Conservation (phyloP, 2,113 vertebrate species). For the Cyphomyrus plagiostoma region DNA sequence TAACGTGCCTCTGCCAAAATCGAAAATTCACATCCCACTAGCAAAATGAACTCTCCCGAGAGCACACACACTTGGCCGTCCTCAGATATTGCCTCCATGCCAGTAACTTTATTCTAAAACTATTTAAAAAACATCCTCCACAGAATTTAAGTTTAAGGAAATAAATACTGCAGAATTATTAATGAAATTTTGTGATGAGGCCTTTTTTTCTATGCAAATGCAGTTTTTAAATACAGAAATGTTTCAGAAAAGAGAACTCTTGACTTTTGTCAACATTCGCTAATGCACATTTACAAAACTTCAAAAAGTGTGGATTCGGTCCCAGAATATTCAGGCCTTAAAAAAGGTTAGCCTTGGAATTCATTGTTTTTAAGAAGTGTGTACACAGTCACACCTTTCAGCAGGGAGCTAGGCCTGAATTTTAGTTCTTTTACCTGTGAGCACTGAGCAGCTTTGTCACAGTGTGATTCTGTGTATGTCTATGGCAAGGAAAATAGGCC, state of each 20-base stretch:
- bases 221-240: background rate
- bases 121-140: slow-evolving; percentile 24
- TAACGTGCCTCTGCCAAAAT: slow-evolving; percentile 74
- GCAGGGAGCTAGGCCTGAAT: background rate
- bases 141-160: background rate
- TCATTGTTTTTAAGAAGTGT: background rate
- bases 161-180: background rate
- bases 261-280: background rate
- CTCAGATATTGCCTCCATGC: slow-evolving; percentile 69
- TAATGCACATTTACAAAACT: background rate
- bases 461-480: background rate
- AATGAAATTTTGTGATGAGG: background rate
- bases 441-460: background rate
- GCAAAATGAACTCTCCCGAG: slow-evolving; percentile 84
- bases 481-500: background rate
- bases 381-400: background rate
- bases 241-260: background rate
- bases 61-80: slow-evolving; percentile 85
- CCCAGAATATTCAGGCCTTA: background rate
- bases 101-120: slow-evolving; percentile 56
- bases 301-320: background rate
- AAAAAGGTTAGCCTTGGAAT: background rate
- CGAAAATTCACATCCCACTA: slow-evolving; percentile 74
- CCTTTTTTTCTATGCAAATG: background rate
- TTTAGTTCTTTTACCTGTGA: slow-evolving; percentile 17